Evolutionary conservation across 2,113 vertebrate species (phyloP).

Genomic region (Acanthochromis polyacanthus): DNA sequence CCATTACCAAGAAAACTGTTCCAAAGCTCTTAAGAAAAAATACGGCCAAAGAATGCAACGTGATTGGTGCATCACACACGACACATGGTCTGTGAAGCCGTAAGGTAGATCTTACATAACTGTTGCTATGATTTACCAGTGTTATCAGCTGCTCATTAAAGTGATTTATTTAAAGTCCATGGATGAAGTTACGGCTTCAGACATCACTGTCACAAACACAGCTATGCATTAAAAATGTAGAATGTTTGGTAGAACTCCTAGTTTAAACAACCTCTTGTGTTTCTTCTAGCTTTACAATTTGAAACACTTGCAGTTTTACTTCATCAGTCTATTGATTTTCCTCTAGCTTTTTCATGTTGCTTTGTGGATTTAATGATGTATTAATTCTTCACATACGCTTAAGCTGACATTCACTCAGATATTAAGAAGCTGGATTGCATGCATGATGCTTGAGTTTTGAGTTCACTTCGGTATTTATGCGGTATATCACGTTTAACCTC

Average conservation of each 20-base stretch:
- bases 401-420: slow-evolving; percentile 14
- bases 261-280: slow-evolving; percentile 13
- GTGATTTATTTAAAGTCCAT: slow-evolving; percentile 32
- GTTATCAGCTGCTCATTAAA: slow-evolving; percentile 46
- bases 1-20: slow-evolving; percentile 3
- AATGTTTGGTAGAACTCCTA: slow-evolving; percentile 8
- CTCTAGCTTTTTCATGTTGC: not conserved
- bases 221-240: slow-evolving; percentile 29
- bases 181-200: slow-evolving; percentile 9
- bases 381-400: slow-evolving; percentile 9
- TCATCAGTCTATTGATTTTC: not conserved
- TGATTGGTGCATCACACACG: not conserved
- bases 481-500: slow-evolving; percentile 65
- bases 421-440: slow-evolving; percentile 30
- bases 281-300: not conserved
- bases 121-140: slow-evolving; percentile 15
- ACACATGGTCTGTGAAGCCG: slow-evolving; percentile 4
- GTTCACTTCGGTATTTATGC: slow-evolving; percentile 53
- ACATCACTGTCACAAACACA: slow-evolving; percentile 23
- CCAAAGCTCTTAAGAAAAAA: not conserved
- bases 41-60: not conserved
- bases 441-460: slow-evolving; percentile 42
- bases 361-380: not conserved
- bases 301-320: not conserved
- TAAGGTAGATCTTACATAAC: not conserved